Base-by-base conservation (phyloP, 1,140 invertebrate species). In the Anthonomus grandis region DNA sequence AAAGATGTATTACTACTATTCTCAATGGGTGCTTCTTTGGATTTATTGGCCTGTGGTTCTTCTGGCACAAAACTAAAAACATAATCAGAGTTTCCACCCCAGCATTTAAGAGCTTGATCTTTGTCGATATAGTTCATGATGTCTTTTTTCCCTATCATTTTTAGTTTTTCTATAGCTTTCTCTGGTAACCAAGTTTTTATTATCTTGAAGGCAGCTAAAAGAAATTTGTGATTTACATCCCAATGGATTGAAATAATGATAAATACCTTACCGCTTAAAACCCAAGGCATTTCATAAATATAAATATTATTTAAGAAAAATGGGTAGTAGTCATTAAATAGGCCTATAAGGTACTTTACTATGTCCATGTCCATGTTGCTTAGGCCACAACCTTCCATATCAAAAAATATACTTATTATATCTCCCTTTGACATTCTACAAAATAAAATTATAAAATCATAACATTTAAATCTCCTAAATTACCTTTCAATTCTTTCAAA, bases 231-330 rank as follows among this genome's bases (percentile, higher is more conserved):
- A n/a, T n/a, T n/a, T n/a, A n/a, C n/a, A n/a, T n/a, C n/a, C n/a
- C n/a, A n/a, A n/a, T n/a, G n/a, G n/a, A n/a, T n/a, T n/a, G n/a
- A n/a, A n/a, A n/a, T 46, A 23, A 22, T 45, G 19, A 8, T 2
- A 10, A 45, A 24, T 3, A 18, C 70, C 74, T 79, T 78, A 90
- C 88, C 86, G 72, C 89, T 94, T 49, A 97, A 77, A 6, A 96
- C 83, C 93, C 94, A 98, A 3, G 93, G 90, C 89, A 97, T 91
- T 72, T 97, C 92, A 75, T 83, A 93, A 47, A 97, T 87, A 34
- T 97, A 77, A 57, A 98, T 92, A 68, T 93, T 93, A 70, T 93
- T 96, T 54, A 93, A 74, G 71, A 90, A 86, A 75, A 85, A 88
- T 8, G 94, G 94, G 76, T 96, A 97, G 71, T 96, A 95, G 24